Conservation (phyloP, 2,888 invertebrate genomes). For the Andrena chrysosceles region DNA sequence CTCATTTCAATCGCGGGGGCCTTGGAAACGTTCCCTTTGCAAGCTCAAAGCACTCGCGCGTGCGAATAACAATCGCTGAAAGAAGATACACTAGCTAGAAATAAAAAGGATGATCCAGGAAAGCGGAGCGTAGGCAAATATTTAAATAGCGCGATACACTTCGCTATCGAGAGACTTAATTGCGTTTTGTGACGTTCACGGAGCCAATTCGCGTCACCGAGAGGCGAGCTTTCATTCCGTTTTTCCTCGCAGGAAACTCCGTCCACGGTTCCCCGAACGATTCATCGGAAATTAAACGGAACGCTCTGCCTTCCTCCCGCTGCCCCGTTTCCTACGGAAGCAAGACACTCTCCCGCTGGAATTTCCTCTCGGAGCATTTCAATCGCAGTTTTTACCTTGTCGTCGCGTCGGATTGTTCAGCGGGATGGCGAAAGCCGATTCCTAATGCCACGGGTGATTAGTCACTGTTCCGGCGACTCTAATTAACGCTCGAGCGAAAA, state of each 20-base stretch:
- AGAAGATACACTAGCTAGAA: neutral
- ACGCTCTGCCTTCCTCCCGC: neutral
- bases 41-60: no score
- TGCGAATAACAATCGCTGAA: no score
- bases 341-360: neutral
- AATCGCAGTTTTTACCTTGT: constrained; percentile 1
- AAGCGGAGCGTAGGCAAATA: neutral
- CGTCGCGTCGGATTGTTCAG: neutral
- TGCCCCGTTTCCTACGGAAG: constrained; percentile 42
- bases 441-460: neutral
- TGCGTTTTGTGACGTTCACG: neutral
- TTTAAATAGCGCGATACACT: neutral
- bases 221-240: constrained; percentile 12
- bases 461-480: neutral
- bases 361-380: constrained; percentile 1
- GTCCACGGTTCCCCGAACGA: constrained; percentile 32
- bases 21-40: neutral
- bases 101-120: neutral
- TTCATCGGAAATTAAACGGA: constrained; percentile 60
- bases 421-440: constrained; percentile 9
- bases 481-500: neutral
- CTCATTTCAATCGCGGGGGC: neutral
- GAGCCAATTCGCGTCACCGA: neutral
- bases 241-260: constrained; percentile 32
- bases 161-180: neutral